Percentiles rank a stretch among this genome's conserved stretches.
Evolutionary conservation across 2,888 invertebrate genomes (phyloP).

Genomic region (Drosophila diplacantha): DNA sequence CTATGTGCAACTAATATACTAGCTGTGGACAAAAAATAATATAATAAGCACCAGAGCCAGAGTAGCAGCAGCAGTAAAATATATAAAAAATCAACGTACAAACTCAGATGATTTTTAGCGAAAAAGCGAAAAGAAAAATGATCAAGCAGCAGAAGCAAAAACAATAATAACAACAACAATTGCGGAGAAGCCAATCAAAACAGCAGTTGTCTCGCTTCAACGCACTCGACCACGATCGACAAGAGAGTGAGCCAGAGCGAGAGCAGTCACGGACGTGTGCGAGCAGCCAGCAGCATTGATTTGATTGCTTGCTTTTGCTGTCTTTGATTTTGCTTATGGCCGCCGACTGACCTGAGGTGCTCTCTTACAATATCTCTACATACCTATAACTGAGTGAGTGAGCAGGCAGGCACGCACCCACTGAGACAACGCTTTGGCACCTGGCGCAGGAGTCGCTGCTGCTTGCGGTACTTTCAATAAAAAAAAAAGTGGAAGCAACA

Average conservation of each 20-base stretch:
- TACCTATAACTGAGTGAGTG: constrained; percentile 12
- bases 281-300: constrained; percentile 39
- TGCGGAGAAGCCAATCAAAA: constrained; percentile 65
- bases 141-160: constrained; percentile 57
- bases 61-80: constrained; percentile 31
- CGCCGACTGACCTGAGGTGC: constrained; percentile 59
- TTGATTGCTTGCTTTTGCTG: constrained; percentile 54
- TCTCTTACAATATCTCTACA: constrained; percentile 35
- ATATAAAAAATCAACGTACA: constrained; percentile 61
- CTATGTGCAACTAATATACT: constrained; percentile 57
- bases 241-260: constrained; percentile 45
- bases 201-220: constrained; percentile 67
- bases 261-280: constrained; percentile 64
- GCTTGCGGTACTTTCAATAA: constrained; percentile 51
- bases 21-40: constrained; percentile 62
- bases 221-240: constrained; percentile 45
- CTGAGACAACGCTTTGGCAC: constrained; percentile 54
- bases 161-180: constrained; percentile 42
- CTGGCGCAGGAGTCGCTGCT: constrained; percentile 61
- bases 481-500: constrained; percentile 16
- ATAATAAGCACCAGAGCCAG: constrained; percentile 56
- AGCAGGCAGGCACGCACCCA: constrained; percentile 27
- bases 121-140: constrained; percentile 65
- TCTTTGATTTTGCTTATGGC: constrained; percentile 65
- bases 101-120: constrained; percentile 74